Evolutionary conservation across 2,113 vertebrate species (phyloP), one percentile per base, ranked within the genome.

Genomic region (Myiagra hebetior): DNA sequence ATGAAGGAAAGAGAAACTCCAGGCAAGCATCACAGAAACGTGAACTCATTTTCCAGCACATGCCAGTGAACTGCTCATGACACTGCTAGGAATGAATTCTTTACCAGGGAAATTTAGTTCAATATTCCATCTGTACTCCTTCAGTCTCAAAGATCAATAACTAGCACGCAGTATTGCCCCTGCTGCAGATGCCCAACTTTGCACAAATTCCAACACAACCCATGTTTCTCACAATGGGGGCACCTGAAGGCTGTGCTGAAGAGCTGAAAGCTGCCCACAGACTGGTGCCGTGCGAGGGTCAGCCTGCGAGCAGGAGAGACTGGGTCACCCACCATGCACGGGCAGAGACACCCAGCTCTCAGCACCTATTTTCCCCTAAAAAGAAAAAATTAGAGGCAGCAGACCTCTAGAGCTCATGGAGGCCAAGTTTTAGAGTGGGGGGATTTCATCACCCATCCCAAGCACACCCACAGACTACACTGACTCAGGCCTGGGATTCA

Each of bases 251-350:
- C 33, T 1, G 1, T 21, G 11, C 41, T 3, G 1, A 47, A 22
- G 60, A 46, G 27, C 39, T 1, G 4, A 60, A 33, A 1, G 2
- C 44, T 76, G 41, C 56, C 15, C 1, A 0, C 0, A 15, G 27
- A 52, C 23, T 0, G 10, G 30, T 15, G 21, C 0, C 1, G 1
- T 42, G 47, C 0, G 0, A 56, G 11, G 37, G 42, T 20, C 65
- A 21, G 6, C 23, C 30, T 12, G 28, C 0, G 0, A 57, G n/a
- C 28, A 10, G 16, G 18, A 28, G 27, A 56, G 2, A 3, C 15
- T 10, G 42, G 19, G 16, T 19, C 2, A 1, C 39, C 41, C 2
- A 0, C 26, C 26, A 5, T 1, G 24, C 2, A 5, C 0, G 0
- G 47, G 26, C 68, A 82, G 37, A 62, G 9, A 21, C 6, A 7